These are phyloP conservation scores for Hormaphis cornu DNA, from an alignment of 1,140 invertebrate species.

Conservation along the genomic window DNA sequence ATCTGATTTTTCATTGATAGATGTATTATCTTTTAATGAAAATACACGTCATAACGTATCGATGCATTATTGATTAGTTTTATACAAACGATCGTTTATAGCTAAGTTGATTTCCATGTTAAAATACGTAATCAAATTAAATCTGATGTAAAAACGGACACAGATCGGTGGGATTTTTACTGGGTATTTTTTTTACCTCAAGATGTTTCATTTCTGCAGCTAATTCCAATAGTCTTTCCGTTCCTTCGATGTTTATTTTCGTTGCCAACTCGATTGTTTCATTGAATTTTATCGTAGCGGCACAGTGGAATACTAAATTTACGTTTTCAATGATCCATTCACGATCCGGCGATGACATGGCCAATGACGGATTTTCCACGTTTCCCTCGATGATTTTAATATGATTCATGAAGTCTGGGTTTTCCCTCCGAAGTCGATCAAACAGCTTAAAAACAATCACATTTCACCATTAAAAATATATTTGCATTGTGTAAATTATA, in stretches of 20 bases:
- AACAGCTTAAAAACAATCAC: not conserved
- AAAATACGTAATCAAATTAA: no score
- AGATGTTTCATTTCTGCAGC: not conserved
- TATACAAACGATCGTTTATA: no score
- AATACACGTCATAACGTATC: no score
- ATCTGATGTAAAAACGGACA: no score
- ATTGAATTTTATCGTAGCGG: slow-evolving; percentile 49
- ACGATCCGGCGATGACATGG: slow-evolving; percentile 41
- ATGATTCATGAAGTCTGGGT: slow-evolving; percentile 38
- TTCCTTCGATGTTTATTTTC: slow-evolving; percentile 15
- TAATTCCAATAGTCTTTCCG: not conserved
- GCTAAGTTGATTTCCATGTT: no score
- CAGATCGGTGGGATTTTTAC: no score
- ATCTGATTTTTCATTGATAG: no score
- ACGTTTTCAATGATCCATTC: slow-evolving; percentile 52
- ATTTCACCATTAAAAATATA: no score
- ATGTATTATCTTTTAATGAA: no score
- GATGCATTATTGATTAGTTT: no score
- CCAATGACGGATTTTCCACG: slow-evolving; percentile 42
- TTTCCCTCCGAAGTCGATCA: not conserved
- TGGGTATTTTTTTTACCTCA: no score
- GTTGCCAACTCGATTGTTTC: not conserved
- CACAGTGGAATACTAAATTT: slow-evolving; percentile 60
- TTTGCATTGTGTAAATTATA: not conserved
- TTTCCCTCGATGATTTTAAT: slow-evolving; percentile 47